Evolutionary conservation across 2,797 vertebrate species (phyloP), one percentile per base, ranked within the genome.

Genomic region (Nyctibius grandis): DNA sequence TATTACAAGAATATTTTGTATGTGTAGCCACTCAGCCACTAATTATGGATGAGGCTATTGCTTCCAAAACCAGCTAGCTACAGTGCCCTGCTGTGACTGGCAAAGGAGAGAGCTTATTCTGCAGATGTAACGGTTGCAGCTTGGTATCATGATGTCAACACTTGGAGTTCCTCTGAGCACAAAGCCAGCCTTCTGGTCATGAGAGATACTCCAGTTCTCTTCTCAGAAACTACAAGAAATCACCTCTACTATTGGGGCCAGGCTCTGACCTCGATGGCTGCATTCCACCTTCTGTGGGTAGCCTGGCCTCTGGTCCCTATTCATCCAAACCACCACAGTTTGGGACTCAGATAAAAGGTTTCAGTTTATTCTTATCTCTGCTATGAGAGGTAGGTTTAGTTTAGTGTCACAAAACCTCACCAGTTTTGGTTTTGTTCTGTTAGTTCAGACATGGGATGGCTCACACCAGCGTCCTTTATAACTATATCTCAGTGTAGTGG

Each of bases 41-140:
- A 78, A 76, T 81, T 74, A 82, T 17, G 29, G 74, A 63, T 59
- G 57, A 94, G n/a, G 31, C 13, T 68, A 18, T 19, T 61, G 54
- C 73, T 95, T 91, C 83, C 73, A 76, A 75, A 86, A 69, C 1
- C 38, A 86, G 34, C 28, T 9, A 72, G 38, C 80, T 77, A 59
- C 61, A 86, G 79, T 60, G 89, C 47, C 51, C 57, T 54, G 31
- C 89, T 70, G 83, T 73, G 79, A 76, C 73, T 67, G 59, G 88
- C 69, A 86, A 91, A 91, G 48, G 36, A 90, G 68, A 47, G 54
- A 51, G 23, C 36, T 92, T 88, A 47, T 70, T 96, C 56, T 87
- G 70, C 54, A 73, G 51, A 85, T 38, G 72, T 48, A 65, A 42
- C n/a, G 26, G 15, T 44, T 73, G 40, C 47, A 85, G 67, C n/a